phyloP scores from a whole-genome alignment of 2,888 invertebrate species.

The Gnatocerus cornutus region DNA sequence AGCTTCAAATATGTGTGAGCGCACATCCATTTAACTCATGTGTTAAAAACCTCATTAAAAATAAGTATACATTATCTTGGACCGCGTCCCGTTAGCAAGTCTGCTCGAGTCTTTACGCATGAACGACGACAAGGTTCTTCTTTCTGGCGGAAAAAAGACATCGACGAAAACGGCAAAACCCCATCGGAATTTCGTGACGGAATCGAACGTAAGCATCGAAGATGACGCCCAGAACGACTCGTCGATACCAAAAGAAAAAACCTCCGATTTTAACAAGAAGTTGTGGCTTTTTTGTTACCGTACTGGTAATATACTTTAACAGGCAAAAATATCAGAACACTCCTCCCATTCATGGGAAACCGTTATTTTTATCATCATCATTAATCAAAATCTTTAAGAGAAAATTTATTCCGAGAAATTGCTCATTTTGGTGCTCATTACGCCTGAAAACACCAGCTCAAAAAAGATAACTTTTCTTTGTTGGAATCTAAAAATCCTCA shows the following conservation, averaged over 20 bases:
- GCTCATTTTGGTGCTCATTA: conserved; percentile 7
- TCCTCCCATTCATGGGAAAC: conserved; percentile 3
- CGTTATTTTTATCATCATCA: conserved; percentile 13
- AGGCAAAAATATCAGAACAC: conserved; percentile 5
- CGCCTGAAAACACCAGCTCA: background rate
- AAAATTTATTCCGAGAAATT: conserved; percentile 3
- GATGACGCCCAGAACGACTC: conserved; percentile 23
- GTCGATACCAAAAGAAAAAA: conserved; percentile 23
- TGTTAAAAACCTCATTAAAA: conserved; percentile 64
- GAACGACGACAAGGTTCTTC: conserved; percentile 49
- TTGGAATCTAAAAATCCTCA: background rate
- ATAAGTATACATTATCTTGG: conserved; percentile 55
- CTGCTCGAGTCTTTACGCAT: conserved; percentile 51
- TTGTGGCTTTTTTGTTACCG: background rate
- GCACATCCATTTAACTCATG: conserved; percentile 60
- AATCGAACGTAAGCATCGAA: conserved; percentile 31
- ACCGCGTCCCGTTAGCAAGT: conserved; percentile 43
- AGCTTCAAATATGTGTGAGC: conserved; percentile 66
- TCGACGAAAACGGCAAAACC: conserved; percentile 27
- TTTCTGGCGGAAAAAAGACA: conserved; percentile 47
- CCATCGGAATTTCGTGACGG: conserved; percentile 29
- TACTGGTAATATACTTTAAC: conserved; percentile 3
- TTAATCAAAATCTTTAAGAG: conserved; percentile 5
- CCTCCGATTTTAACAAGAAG: conserved; percentile 4
- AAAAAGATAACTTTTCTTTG: background rate